Base-by-base conservation (phyloP, 2,888 invertebrate species). In the Yponomeuta malinellus region DNA sequence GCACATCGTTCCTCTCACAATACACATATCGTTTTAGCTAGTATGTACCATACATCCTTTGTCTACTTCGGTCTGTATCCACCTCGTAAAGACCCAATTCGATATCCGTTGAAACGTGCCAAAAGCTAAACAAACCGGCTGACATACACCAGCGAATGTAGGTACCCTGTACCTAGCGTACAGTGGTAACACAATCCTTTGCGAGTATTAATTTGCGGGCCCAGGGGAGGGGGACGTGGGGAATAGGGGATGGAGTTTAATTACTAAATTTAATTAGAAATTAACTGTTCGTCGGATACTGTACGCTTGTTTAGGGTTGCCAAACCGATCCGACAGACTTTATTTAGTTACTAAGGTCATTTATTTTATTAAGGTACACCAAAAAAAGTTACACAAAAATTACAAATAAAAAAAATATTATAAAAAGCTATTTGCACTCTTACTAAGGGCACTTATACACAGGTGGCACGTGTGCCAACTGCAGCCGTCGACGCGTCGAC, bases 251-350 rank as follows among this genome's bases (percentile, higher is more conserved):
- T 89, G 87, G 86, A 87, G 89, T 89, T 90, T 92, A 92, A 92
- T 92, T 92, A 93, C 92, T 91, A 90, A 92, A 92, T 92, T 93
- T 92, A 92, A 93, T 92, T 92, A 91, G 89, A 91, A 92, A 92
- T 93, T 92, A 92, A 92, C 92, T 88, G 92, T 90, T 92, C 90
- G 86, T 83, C 83, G 78, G 80, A 59, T 59, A 12, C 43, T 23
- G 66, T 65, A 23, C 43, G 66, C 64, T 66, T 9, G 52, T 37
- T 71, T 76, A 84, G 87, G 89, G 84, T 70, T 86, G 81, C 66
- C 75, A 70, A 64, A 6, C 10, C 9, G 23, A 31, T 29, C 65
- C 43, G 9, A 43, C 43, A 33, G 3, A 33, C 33, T 33, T 43
- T 43, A 5, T 1, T 43, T 43, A 43, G 5, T 37, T 37, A 37